Evolutionary conservation across 2,797 vertebrate species (phyloP), one percentile per base, ranked within the genome.

Genomic region (Syngnathus rostellatus): DNA sequence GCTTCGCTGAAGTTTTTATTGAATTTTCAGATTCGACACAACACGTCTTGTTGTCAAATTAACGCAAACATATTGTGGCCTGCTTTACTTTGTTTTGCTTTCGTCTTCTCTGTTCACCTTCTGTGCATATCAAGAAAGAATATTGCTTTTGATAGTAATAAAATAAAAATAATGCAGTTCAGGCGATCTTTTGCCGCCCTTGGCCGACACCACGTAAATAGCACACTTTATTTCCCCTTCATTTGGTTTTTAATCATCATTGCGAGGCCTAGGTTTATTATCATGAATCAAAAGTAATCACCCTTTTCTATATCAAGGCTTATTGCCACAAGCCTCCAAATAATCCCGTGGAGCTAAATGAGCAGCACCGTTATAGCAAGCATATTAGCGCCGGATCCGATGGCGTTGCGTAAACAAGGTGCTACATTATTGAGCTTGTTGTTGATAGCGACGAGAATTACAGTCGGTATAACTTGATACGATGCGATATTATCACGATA

Each of bases 311-410:
- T 43, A 62, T 62, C 40, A 4, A 45, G 40, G n/a, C 60, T 62
- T 62, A 25, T 62, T 62, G 60, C 60, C 60, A 23, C 60, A 62
- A 57, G 60, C n/a, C 21, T 62, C 12, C 60, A 43, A 62, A 62
- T 62, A 62, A 43, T 43, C 39, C 9, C 11, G 21, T 43, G n/a
- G 60, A 45, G 60, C 60, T n/a, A 62, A 62, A 62, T 62, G 60
- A 43, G 60, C 60, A 25, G 39, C 1, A 8, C 40, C 40, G 17
- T 62, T 62, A 43, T 14, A 23, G 40, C 39, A 43, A 14, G n/a
- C 10, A 62, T 21, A 23, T 62, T 43, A 62, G 60, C 60, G 17
- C 40, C n/a, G 21, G 40, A 43, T 43, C 11, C 21, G 10, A 62
- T 62, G 11, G 60, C 39, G 43, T 23, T 43, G n/a, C 6, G 6